Evolutionary conservation across 2,113 vertebrate species (phyloP).

Genomic region (Melanerpes formicivorus): DNA sequence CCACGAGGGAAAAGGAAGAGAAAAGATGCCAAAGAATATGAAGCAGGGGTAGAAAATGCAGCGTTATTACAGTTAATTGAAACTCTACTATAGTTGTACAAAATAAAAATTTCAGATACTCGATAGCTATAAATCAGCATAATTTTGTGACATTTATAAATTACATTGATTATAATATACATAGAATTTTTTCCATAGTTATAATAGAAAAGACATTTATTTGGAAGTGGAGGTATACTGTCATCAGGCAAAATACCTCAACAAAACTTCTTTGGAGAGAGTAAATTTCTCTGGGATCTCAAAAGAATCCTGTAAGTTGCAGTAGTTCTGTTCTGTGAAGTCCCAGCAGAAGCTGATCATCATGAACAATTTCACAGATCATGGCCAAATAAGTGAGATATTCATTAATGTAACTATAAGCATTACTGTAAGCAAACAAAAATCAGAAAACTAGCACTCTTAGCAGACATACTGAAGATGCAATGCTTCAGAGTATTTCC

Average conservation of each 20-base stretch:
- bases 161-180: background rate
- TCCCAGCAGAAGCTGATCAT: background rate
- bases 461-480: background rate
- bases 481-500: background rate
- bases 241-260: background rate
- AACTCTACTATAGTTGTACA: background rate
- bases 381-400: background rate
- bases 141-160: background rate
- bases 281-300: background rate
- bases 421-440: background rate
- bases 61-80: background rate
- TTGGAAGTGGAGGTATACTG: background rate
- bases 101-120: background rate
- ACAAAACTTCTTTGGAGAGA: background rate
- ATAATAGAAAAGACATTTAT: background rate
- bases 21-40: background rate
- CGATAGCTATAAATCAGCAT: background rate
- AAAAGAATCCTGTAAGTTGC: background rate
- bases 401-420: background rate
- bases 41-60: background rate
- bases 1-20: background rate
- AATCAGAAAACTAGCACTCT: background rate
- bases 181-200: background rate
- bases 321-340: background rate
- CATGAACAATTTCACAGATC: background rate